Base-by-base conservation (phyloP, 2,113 vertebrate genomes). In the Rynchops niger region DNA sequence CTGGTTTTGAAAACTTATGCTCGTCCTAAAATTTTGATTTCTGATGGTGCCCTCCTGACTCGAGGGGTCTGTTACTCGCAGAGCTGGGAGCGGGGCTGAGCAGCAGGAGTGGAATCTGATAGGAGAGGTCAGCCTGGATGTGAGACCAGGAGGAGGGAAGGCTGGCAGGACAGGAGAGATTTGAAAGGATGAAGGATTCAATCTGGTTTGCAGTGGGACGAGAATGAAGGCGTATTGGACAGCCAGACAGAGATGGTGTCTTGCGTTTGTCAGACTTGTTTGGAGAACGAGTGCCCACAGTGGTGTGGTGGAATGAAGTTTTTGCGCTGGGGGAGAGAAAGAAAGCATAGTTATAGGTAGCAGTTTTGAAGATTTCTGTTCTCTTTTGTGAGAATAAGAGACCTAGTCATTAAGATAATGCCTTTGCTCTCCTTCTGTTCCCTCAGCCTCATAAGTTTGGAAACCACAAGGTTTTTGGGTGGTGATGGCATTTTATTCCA, bases 151-250 rank as follows among this genome's bases (percentile, higher is more conserved):
- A 88, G 70, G 73, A 94, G 15, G 88, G 82, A 82, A 62, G 47
- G 25, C 70, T 45, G 11, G 25, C 42, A 47, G 38, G 55, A 32
- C 40, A 8, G 47, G 63, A 69, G 63, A 36, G 12, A 9, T 58
- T 71, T 40, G 82, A 71, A 93, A 88, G 65, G 56, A 14, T 87
- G 90, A 76, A 78, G 80, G 61, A 71, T 84, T 88, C 43, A 15
- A 2, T 59, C 63, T 93, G 76, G 22, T 38, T 38, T 66, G 65
- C 65, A 59, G 58, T 86, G 78, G 69, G 52, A 43, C 59, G 82
- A 81, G 72, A 88, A 80, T 42, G 59, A 36, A 82, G 38, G 43
- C 0, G 0, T 73, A 17, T 71, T 78, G 67, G 50, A 65, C 34
- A 62, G 42, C 19, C 61, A 84, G 86, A 34, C 43, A 90, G 86